A percentile compares a stretch with the other conserved stretches of the same genome.
Conservation (phyloP, 2,888 invertebrate species). For the Meliscaeva auricollis region DNA sequence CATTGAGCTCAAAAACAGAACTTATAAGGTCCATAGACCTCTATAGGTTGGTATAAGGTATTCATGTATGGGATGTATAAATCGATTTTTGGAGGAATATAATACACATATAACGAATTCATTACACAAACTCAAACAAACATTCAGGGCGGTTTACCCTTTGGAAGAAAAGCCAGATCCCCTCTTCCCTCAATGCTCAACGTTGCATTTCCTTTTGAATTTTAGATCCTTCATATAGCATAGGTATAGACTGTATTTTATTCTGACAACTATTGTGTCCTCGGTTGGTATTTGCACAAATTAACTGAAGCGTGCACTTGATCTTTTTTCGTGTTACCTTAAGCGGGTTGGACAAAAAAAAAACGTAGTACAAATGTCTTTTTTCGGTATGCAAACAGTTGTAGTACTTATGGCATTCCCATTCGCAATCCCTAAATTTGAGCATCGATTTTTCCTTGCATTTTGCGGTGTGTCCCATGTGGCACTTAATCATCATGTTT, state of each 20-base stretch:
- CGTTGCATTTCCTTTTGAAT: conserved; percentile 51
- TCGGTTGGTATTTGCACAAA: conserved; percentile 69
- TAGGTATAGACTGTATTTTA: neutral
- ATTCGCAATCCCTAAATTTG: conserved; percentile 10
- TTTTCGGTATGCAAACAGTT: conserved; percentile 57
- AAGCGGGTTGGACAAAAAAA: conserved; percentile 18
- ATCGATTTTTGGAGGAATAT: conserved; percentile 53
- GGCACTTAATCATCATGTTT: conserved; percentile 42
- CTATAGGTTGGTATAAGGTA: too few species aligned
- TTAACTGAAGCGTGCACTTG: conserved; percentile 75
- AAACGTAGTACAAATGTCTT: conserved; percentile 19
- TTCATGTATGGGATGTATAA: conserved; percentile 28
- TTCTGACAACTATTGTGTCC: conserved; percentile 42
- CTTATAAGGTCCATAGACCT: conserved; percentile 11
- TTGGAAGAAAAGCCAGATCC: conserved; percentile 37
- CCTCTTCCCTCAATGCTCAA: conserved; percentile 8
- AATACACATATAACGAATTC: conserved; percentile 33
- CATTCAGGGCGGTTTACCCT: conserved; percentile 35
- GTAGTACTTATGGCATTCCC: neutral
- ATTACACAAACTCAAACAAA: conserved; percentile 41
- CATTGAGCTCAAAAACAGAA: conserved; percentile 39
- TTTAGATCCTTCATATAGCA: conserved; percentile 9
- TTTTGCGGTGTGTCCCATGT: conserved; percentile 48
- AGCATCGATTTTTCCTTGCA: conserved; percentile 46
- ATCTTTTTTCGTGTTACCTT: conserved; percentile 62